Evolutionary conservation across 2,797 vertebrate genomes (phyloP), one percentile per base, ranked within the genome.

Genomic region (Synaphobranchus kaupii): DNA sequence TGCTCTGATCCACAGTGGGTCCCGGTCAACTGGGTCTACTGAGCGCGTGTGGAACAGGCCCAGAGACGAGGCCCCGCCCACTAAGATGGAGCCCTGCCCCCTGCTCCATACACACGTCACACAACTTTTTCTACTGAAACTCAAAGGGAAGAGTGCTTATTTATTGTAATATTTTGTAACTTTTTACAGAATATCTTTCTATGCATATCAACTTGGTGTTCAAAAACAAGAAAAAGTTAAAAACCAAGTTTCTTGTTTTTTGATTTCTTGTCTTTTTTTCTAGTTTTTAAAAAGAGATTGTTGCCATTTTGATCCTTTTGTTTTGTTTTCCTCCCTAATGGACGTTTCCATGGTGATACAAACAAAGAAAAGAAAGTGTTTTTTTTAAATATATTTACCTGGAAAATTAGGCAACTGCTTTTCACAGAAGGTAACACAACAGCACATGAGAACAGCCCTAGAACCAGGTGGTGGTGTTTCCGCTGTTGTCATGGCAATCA

Each of bases 11-110:
- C 97, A 0, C 99, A 99, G 95, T 99, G 99, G 99, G 98, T 99
- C 87, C 99, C 99, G 0, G 98, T 99, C 88, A 99, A 96, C 95
- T 99, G 99, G 99, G 98, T 99, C 66, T 99, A 99, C 89, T 99
- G 96, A 99, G 88, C 81, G 84, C 10, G 47, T 15, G 50, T 84
- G 68, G 68, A 88, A 28, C 88, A 90, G 73, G 66, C 39, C 39
- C 3, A 39, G 78, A 73, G 88, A 89, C 93, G 91, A 91, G 93
- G 94, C 89, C 85, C 56, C 28, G 20, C 86, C 63, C 20, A 76
- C 90, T 89, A 88, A 3, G 10, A 10, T 68, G 71, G 47, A 71
- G 86, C 85, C 76, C 88, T 93, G 87, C 89, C 93, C 89, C 86
- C 28, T 83, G 90, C 95, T 95, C 96, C 94, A 92, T 93, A 92